Evolutionary conservation across 2,888 invertebrate genomes (phyloP).

Genomic region (Miltochrista miniata): DNA sequence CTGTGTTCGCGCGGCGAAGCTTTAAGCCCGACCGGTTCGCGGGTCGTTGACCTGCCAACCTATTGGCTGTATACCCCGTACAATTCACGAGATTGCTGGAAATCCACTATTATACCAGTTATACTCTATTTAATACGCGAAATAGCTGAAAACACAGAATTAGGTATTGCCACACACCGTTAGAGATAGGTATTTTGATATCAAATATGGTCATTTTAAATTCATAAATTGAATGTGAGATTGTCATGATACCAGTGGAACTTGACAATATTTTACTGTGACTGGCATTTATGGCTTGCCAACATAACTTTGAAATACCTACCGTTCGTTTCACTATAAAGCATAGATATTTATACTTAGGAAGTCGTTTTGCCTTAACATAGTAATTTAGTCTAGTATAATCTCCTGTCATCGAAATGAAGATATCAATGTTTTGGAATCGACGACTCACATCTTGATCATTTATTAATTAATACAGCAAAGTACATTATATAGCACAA

Average conservation of each 20-base stretch:
- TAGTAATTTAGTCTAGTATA: neutral
- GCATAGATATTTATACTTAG: too few species aligned
- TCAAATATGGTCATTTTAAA: neutral
- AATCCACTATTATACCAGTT: constrained; percentile 24
- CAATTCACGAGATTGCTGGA: constrained; percentile 41
- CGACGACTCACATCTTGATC: neutral
- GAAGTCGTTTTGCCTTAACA: neutral
- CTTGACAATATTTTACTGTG: neutral
- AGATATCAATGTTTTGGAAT: neutral
- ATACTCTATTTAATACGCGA: constrained; percentile 6
- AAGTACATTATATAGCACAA: too few species aligned
- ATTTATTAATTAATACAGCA: neutral
- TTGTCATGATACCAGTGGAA: neutral
- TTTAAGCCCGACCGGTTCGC: constrained; percentile 77
- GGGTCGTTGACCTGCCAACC: constrained; percentile 76
- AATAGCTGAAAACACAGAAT: neutral
- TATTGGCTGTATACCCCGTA: constrained; percentile 63
- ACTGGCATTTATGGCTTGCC: neutral
- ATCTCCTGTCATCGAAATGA: neutral
- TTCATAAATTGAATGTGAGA: neutral
- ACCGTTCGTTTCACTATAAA: too few species aligned
- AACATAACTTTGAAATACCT: neutral
- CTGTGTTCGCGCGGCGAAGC: constrained; percentile 66
- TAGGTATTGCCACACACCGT: neutral
- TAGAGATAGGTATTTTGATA: neutral